Evolutionary conservation across 2,888 invertebrate species (phyloP).

Genomic region (Polydrusus pterygomalis): DNA sequence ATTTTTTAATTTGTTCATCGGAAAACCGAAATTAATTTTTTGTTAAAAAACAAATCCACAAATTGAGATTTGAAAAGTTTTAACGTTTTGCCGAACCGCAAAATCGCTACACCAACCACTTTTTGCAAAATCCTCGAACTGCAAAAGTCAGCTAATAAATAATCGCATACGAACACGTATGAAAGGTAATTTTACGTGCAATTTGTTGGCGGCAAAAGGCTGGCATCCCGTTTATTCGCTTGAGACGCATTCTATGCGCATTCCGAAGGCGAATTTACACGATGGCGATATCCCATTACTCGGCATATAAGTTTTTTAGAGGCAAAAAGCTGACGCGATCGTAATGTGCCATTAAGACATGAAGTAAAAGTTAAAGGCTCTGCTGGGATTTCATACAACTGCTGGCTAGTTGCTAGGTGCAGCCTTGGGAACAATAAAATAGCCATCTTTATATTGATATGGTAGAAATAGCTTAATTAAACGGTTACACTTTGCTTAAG

Average conservation of each 20-base stretch:
- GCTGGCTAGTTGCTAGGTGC: neutral
- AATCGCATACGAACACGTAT: conserved; percentile 56
- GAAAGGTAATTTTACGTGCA: conserved; percentile 59
- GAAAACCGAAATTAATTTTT: too few species aligned
- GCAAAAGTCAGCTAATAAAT: conserved; percentile 56
- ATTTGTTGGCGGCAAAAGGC: conserved; percentile 60
- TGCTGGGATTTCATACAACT: conserved; percentile 40
- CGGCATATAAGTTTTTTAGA: conserved; percentile 50
- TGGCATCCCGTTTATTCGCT: conserved; percentile 64
- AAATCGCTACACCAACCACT: conserved; percentile 13
- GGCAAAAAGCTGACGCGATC: conserved; percentile 51
- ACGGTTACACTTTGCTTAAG: neutral
- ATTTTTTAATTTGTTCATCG: too few species aligned
- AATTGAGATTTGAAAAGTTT: too few species aligned
- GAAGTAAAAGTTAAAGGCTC: conserved; percentile 47
- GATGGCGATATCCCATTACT: conserved; percentile 70
- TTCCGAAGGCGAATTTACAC: conserved; percentile 69
- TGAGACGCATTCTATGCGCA: conserved; percentile 67
- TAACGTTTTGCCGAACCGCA: neutral
- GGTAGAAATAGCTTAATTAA: conserved; percentile 9
- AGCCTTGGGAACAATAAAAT: neutral
- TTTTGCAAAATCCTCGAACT: conserved; percentile 38
- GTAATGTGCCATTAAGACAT: conserved; percentile 53
- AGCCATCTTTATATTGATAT: neutral
- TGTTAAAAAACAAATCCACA: too few species aligned